Percentiles rank a stretch among this genome's conserved stretches.
Evolutionary conservation across 2,113 vertebrate species (phyloP).

Genomic region (Paedocypris sp.): DNA sequence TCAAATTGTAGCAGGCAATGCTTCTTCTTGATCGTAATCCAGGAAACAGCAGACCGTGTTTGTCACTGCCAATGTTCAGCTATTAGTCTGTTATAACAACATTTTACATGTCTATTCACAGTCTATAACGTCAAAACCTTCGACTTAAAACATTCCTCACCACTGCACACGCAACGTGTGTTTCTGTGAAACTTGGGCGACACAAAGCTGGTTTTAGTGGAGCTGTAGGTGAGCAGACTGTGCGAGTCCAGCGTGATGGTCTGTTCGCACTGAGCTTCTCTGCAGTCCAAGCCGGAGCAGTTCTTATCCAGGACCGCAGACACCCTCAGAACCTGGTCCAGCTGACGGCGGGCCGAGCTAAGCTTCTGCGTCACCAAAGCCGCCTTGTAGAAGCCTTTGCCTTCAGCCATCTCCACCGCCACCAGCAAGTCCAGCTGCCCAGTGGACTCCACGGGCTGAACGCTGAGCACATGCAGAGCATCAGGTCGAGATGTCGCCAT

Average conservation of each 20-base stretch:
- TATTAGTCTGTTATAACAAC: too few relatives aligned
- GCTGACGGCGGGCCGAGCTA: slow-evolving; percentile 70
- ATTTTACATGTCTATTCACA: too few relatives aligned
- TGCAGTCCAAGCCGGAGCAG: slow-evolving; percentile 89
- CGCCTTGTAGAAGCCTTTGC: slow-evolving; percentile 78
- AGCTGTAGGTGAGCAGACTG: slow-evolving; percentile 84
- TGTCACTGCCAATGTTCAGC: too few relatives aligned
- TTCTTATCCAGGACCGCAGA: slow-evolving; percentile 90
- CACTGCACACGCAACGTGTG: slow-evolving; percentile 80
- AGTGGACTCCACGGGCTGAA: slow-evolving; percentile 81
- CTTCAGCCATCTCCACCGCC: slow-evolving; percentile 68
- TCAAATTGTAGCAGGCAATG: too few relatives aligned
- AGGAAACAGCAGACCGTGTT: too few relatives aligned
- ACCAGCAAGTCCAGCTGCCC: slow-evolving; percentile 89
- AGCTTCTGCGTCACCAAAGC: slow-evolving; percentile 93
- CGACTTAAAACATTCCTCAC: too few relatives aligned
- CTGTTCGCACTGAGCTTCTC: slow-evolving; percentile 84
- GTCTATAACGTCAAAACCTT: too few relatives aligned
- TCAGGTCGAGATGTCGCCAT: slow-evolving; percentile 78
- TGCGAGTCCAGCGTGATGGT: slow-evolving; percentile 83
- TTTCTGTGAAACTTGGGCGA: slow-evolving; percentile 85
- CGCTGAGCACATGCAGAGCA: slow-evolving; percentile 79
- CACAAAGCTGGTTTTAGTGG: slow-evolving; percentile 85
- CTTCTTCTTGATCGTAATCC: too few relatives aligned
- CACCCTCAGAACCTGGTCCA: slow-evolving; percentile 83